Evolutionary conservation across 2,113 vertebrate genomes (phyloP).

Genomic region (Scalopus aquaticus): DNA sequence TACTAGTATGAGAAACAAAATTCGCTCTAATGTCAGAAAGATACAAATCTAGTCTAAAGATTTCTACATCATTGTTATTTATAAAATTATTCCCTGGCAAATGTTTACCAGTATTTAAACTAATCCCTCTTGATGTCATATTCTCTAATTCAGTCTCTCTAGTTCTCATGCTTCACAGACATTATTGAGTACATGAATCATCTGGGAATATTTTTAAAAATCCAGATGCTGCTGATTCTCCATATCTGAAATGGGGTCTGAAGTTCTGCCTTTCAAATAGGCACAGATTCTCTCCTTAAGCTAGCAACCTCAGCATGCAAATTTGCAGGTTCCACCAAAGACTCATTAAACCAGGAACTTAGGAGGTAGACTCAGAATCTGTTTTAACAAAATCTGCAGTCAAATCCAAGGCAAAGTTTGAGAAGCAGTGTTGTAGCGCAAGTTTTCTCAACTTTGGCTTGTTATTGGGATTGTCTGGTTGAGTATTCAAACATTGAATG

Average conservation of each 20-base stretch:
- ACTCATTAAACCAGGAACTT: background rate
- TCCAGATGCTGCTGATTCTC: background rate
- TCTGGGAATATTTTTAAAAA: background rate
- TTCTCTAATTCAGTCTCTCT: background rate
- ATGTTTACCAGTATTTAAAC: background rate
- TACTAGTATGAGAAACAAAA: background rate
- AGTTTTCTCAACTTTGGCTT: conserved; percentile 1
- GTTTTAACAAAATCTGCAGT: background rate
- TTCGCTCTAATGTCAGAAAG: background rate
- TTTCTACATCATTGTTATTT: background rate
- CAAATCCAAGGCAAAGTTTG: background rate
- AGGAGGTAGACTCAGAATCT: background rate
- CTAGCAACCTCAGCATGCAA: background rate
- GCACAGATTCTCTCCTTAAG: background rate
- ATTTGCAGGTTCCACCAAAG: background rate
- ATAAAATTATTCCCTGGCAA: background rate
- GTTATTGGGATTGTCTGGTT: background rate
- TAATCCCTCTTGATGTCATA: background rate
- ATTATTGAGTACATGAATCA: background rate
- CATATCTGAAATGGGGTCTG: background rate
- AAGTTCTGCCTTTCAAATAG: background rate
- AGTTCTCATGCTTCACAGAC: background rate
- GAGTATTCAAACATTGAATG: background rate
- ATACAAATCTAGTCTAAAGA: background rate
- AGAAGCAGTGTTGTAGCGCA: background rate